phyloP scores from a whole-genome alignment of 2,888 invertebrate genomes.

The Phytoseiulus persimilis region DNA sequence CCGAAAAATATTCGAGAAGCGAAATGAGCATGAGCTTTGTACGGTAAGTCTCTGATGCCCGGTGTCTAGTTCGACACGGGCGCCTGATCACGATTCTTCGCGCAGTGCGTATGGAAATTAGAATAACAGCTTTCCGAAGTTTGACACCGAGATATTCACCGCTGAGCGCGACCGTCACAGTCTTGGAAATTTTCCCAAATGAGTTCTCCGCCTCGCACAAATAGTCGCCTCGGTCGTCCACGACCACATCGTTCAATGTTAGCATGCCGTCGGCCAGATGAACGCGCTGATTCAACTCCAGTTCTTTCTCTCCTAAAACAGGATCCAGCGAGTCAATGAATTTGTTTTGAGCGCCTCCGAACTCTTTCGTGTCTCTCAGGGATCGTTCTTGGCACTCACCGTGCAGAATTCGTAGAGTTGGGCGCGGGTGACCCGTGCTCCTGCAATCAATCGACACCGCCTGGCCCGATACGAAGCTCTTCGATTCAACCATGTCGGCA shows the following conservation, averaged over 20 bases:
- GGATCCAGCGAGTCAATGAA: not conserved
- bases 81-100: too few relatives aligned
- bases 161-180: not conserved
- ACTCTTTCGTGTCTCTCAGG: too few relatives aligned
- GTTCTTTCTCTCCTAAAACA: not conserved
- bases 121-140: too few relatives aligned
- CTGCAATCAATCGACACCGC: not conserved
- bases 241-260: not conserved
- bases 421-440: not conserved
- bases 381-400: too few relatives aligned
- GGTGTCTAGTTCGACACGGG: too few relatives aligned
- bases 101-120: too few relatives aligned
- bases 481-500: not conserved
- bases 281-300: not conserved
- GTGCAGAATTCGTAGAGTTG: too few relatives aligned
- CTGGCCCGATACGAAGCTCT: not conserved
- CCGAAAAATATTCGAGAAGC: too few relatives aligned
- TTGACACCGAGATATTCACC: not conserved
- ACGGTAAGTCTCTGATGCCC: too few relatives aligned
- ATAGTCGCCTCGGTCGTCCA: conserved; percentile 13
- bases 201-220: not conserved
- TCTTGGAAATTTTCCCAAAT: not conserved
- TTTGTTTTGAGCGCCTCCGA: too few relatives aligned
- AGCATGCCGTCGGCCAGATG: not conserved
- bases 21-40: too few relatives aligned